Evolutionary conservation across 2,888 invertebrate species (phyloP).

Genomic region (Drosophila helvetica): DNA sequence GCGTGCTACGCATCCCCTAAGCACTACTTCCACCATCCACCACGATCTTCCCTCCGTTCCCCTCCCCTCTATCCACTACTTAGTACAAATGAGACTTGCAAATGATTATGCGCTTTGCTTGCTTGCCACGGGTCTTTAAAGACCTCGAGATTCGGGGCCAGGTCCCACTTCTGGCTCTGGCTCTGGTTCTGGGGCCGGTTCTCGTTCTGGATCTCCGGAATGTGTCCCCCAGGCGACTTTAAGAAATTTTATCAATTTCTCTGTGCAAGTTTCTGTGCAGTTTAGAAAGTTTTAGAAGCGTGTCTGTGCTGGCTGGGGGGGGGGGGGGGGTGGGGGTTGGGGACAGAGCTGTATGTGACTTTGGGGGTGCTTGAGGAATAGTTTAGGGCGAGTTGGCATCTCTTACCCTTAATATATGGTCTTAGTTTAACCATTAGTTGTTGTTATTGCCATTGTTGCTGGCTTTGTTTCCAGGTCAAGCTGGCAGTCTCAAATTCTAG

Average conservation of each 20-base stretch:
- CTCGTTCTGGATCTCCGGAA: slow-evolving; percentile 31
- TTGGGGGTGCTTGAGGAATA: slow-evolving; percentile 23
- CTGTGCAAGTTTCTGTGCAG: slow-evolving; percentile 58
- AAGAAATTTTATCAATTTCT: slow-evolving; percentile 77
- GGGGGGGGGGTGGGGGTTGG: background rate
- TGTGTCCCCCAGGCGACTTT: slow-evolving; percentile 58
- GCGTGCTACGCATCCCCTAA: slow-evolving; percentile 17
- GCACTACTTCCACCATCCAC: background rate
- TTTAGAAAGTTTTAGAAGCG: slow-evolving; percentile 49
- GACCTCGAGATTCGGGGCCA: slow-evolving; percentile 19
- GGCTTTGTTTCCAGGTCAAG: slow-evolving; percentile 57
- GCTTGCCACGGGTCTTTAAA: slow-evolving; percentile 60
- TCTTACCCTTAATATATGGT: slow-evolving; percentile 42
- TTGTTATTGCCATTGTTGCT: slow-evolving; percentile 39
- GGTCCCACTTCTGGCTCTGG: slow-evolving; percentile 8
- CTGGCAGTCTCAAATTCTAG: slow-evolving; percentile 27
- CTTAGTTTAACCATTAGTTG: slow-evolving; percentile 53
- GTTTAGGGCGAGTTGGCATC: slow-evolving; percentile 39
- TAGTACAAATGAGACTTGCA: slow-evolving; percentile 74
- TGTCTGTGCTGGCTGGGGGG: slow-evolving; percentile 15
- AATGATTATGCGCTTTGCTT: slow-evolving; percentile 72
- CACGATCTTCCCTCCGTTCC: background rate
- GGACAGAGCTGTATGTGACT: background rate
- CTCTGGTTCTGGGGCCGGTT: slow-evolving; percentile 1
- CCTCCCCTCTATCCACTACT: slow-evolving; percentile 35